Conservation (phyloP, 2,888 invertebrate genomes). For the Rhamphomyia laevipes region DNA sequence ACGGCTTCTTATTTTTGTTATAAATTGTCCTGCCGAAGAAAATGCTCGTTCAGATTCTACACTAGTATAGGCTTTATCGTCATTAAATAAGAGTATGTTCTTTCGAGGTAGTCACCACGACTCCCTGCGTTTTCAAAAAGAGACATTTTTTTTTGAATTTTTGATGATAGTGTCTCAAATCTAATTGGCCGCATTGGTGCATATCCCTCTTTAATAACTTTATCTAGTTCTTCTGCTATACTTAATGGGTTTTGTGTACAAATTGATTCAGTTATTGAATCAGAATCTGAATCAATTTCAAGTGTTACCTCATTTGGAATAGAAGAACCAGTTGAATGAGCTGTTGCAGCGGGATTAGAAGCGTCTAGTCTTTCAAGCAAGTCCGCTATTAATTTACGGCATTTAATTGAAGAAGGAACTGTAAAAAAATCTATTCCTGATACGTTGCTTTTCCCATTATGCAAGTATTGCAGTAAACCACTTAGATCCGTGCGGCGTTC, state of each 20-base stretch:
- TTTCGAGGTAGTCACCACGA: not conserved
- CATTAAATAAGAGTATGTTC: not conserved
- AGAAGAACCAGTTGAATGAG: not conserved
- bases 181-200: slow-evolving; percentile 1
- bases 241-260: slow-evolving; percentile 2
- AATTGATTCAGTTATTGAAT: not conserved
- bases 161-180: slow-evolving; percentile 1
- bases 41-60: slow-evolving; percentile 6
- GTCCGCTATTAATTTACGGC: slow-evolving; percentile 1
- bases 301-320: not conserved
- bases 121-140: slow-evolving; percentile 2
- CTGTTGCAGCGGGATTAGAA: slow-evolving; percentile 2
- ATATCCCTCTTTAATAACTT: slow-evolving; percentile 3
- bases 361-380: slow-evolving; percentile 1
- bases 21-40: not conserved
- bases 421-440: not conserved
- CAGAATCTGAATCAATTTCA: slow-evolving; percentile 1
- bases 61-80: slow-evolving; percentile 3
- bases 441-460: slow-evolving; percentile 1
- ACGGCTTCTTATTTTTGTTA: no score
- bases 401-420: slow-evolving; percentile 2
- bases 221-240: slow-evolving; percentile 3
- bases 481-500: not conserved
- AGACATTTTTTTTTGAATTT: slow-evolving; percentile 4
- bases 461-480: not conserved